Conservation (phyloP, 2,797 vertebrate genomes). For the Sebastiscus albofasciatus region DNA sequence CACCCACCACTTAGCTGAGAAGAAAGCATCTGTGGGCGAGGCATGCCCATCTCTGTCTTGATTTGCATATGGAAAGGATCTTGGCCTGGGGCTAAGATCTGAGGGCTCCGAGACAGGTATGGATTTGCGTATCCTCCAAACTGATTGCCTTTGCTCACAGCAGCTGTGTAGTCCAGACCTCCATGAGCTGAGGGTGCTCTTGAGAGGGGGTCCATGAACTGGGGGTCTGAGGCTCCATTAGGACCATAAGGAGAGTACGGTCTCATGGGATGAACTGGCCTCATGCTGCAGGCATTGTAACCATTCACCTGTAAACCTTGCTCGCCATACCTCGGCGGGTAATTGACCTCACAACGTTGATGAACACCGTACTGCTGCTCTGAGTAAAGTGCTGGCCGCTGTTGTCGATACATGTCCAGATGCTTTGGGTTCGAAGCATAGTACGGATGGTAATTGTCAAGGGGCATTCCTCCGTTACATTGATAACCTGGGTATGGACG, state of each 20-base stretch:
- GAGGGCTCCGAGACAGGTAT: constrained; percentile 80
- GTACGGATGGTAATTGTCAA: constrained; percentile 88
- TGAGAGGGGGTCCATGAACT: constrained; percentile 84
- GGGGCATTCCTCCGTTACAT: constrained; percentile 89
- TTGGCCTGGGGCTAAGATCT: constrained; percentile 80
- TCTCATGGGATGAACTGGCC: constrained; percentile 83
- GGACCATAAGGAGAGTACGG: constrained; percentile 84
- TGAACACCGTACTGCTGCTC: constrained; percentile 89
- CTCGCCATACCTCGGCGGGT: constrained; percentile 86
- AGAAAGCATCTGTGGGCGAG: constrained; percentile 62
- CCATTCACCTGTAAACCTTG: constrained; percentile 88
- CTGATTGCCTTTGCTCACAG: constrained; percentile 85
- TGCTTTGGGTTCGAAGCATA: constrained; percentile 89
- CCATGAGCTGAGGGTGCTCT: constrained; percentile 82
- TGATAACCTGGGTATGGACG: constrained; percentile 88
- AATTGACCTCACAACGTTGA: constrained; percentile 87
- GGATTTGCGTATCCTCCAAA: constrained; percentile 83
- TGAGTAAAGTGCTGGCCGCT: constrained; percentile 87
- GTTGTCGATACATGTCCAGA: constrained; percentile 89
- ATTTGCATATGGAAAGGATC: constrained; percentile 87
- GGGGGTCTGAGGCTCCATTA: constrained; percentile 81
- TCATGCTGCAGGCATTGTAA: constrained; percentile 85
- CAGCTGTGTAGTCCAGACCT: constrained; percentile 81
- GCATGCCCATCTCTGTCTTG: constrained; percentile 84
- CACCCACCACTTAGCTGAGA: constrained; percentile 79